These are phyloP conservation scores for Centruroides vittatus DNA, from an alignment of 1,140 invertebrate genomes.

Conservation along the genomic window DNA sequence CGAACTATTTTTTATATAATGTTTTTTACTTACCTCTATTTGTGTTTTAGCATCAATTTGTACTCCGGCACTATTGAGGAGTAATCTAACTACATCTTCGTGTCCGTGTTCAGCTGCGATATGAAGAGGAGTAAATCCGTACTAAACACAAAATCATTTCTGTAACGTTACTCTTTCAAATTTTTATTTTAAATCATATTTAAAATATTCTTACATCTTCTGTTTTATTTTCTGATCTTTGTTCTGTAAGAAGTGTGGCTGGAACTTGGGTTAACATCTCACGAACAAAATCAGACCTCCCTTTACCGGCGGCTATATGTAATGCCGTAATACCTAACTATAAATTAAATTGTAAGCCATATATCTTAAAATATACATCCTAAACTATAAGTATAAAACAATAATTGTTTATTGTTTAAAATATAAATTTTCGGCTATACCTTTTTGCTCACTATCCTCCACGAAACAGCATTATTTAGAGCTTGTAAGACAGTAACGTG, in stretches of 20 bases:
- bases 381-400: no score
- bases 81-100: slow-evolving; percentile 84
- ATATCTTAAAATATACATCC: no score
- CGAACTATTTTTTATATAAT: no score
- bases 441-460: slow-evolving; percentile 83
- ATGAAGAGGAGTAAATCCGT: slow-evolving; percentile 85
- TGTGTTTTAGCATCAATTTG: slow-evolving; percentile 80
- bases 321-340: slow-evolving; percentile 83
- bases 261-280: slow-evolving; percentile 85
- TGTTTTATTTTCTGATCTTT: slow-evolving; percentile 55
- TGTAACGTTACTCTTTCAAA: neutral
- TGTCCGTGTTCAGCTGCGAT: slow-evolving; percentile 92
- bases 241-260: slow-evolving; percentile 86
- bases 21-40: slow-evolving; percentile 6
- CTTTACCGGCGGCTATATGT: slow-evolving; percentile 94
- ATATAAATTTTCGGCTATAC: slow-evolving; percentile 17
- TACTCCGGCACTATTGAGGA: slow-evolving; percentile 91
- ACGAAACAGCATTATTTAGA: slow-evolving; percentile 53
- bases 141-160: slow-evolving; percentile 33
- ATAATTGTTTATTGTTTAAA: neutral
- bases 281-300: slow-evolving; percentile 92
- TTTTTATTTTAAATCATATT: no score
- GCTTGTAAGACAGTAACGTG: slow-evolving; percentile 87
- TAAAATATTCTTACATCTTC: slow-evolving; percentile 38
- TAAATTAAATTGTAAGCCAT: no score